Conservation (phyloP, 2,113 vertebrate genomes). For the Microtus oregoni region DNA sequence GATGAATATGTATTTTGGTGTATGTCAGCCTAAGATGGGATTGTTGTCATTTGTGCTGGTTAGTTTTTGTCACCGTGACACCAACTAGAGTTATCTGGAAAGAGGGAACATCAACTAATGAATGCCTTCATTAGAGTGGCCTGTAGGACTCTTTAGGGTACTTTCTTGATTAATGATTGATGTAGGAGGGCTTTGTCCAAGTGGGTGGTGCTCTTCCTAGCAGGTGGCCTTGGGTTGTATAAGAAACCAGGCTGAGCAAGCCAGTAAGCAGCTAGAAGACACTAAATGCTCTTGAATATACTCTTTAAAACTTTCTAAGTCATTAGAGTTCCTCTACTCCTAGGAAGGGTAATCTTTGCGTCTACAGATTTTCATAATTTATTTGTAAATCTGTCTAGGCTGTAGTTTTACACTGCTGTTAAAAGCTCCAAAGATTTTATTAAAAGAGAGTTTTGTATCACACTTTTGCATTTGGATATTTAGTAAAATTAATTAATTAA, state of each 20-base stretch:
- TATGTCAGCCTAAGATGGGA: constrained; percentile 39
- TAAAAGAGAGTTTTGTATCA: constrained; percentile 58
- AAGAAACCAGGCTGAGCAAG: background rate
- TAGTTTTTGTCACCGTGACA: background rate
- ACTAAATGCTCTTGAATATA: too few species aligned
- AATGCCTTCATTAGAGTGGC: background rate
- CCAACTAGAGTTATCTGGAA: background rate
- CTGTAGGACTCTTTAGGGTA: background rate
- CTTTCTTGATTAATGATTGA: background rate
- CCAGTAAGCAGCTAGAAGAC: background rate
- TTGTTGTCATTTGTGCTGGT: background rate
- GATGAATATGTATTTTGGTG: constrained; percentile 2
- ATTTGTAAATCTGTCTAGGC: constrained; percentile 44
- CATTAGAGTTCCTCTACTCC: too few species aligned
- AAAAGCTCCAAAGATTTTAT: background rate
- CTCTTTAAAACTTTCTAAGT: too few species aligned
- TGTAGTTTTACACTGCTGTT: constrained; percentile 42
- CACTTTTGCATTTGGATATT: constrained; percentile 48
- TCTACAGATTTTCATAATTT: constrained; percentile 60
- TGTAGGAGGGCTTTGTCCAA: background rate
- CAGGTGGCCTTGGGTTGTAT: background rate
- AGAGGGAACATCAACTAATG: background rate
- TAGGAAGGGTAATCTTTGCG: constrained; percentile 50
- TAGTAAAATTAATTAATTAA: constrained; percentile 38
- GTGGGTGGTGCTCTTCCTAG: background rate